These are phyloP conservation scores for Phalacrocorax brasilianus DNA, from an alignment of 2,113 vertebrate species.

Conservation along the genomic window DNA sequence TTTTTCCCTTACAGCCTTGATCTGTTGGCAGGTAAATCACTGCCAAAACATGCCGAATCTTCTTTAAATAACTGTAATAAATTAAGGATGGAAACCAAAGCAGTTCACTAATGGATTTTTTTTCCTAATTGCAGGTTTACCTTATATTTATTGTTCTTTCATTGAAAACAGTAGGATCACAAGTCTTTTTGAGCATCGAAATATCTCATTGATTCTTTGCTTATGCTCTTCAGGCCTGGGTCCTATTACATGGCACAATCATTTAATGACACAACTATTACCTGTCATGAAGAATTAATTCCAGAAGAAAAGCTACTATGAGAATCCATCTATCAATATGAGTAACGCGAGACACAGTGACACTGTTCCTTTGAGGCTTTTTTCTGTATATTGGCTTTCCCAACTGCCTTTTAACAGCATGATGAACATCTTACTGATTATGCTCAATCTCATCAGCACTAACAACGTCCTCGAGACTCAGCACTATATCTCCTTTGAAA, in stretches of 20 bases:
- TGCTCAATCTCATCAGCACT: background rate
- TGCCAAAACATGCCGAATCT: background rate
- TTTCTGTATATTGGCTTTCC: conserved; percentile 9
- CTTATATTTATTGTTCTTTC: background rate
- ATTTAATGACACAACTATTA: conserved; percentile 1
- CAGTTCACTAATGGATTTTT: background rate
- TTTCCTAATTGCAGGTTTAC: background rate
- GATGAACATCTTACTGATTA: conserved; percentile 23
- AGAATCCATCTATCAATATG: background rate
- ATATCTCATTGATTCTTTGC: background rate
- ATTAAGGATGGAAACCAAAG: background rate
- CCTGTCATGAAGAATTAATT: background rate
- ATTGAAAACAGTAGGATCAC: background rate
- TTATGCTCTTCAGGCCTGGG: background rate
- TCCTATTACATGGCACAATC: background rate
- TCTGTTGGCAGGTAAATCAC: background rate
- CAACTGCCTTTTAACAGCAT: conserved; percentile 2
- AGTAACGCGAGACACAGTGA: background rate
- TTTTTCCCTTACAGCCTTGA: background rate
- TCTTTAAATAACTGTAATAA: background rate
- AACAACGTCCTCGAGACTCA: background rate
- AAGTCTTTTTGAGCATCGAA: background rate
- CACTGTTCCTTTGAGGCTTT: background rate
- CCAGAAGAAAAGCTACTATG: background rate
- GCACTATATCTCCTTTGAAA: conserved; percentile 30